phyloP scores from a whole-genome alignment of 2,797 vertebrate genomes.

The Hyperoplus immaculatus region DNA sequence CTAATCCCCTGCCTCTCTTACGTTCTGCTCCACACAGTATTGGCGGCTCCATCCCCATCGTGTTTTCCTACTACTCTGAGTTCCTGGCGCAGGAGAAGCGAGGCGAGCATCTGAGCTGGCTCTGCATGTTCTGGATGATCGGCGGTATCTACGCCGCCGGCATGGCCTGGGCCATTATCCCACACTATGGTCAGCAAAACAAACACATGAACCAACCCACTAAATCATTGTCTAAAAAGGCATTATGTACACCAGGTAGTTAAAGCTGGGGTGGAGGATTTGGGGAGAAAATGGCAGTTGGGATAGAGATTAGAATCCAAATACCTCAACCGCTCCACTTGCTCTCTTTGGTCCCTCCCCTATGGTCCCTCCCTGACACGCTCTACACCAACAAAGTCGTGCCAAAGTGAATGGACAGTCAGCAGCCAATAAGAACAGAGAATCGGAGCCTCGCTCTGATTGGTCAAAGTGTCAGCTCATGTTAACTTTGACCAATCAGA shows the following conservation, averaged over 20 bases:
- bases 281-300: too few species aligned
- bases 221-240: background rate
- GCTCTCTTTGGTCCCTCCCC: too few species aligned
- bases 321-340: too few species aligned
- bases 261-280: too few species aligned
- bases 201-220: background rate
- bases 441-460: too few species aligned
- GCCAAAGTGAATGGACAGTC: too few species aligned
- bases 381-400: too few species aligned
- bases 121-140: conserved; percentile 99
- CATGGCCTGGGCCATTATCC: conserved; percentile 99
- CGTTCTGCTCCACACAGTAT: conserved; percentile 84
- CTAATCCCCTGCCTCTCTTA: background rate
- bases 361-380: too few species aligned
- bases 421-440: too few species aligned
- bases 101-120: conserved; percentile 97
- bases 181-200: conserved; percentile 91
- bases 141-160: conserved; percentile 97
- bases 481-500: too few species aligned
- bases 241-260: background rate
- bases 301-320: too few species aligned
- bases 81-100: conserved; percentile 98
- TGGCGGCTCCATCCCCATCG: conserved; percentile 96
- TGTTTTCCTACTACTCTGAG: conserved; percentile 98
- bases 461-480: too few species aligned